phyloP scores from a whole-genome alignment of 2,888 invertebrate species.

The Cryptocephalus primarius region DNA sequence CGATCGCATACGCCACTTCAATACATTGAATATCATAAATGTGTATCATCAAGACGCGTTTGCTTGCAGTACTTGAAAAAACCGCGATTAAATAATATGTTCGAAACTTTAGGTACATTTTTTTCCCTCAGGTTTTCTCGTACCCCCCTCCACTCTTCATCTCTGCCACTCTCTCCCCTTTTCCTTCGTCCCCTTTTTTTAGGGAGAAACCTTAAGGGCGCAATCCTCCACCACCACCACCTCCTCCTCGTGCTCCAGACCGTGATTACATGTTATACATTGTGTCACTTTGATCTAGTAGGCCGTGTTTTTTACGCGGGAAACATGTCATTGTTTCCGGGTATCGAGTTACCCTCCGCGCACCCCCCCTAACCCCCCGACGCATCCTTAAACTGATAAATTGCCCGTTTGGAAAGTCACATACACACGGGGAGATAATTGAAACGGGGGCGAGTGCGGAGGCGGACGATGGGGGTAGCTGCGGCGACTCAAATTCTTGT shows the following conservation, averaged over 20 bases:
- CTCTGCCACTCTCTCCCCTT: no score
- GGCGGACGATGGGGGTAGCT: conserved; percentile 2
- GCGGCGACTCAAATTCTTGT: no score
- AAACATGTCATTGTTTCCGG: conserved; percentile 34
- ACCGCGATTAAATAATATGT: no score
- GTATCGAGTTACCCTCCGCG: conserved; percentile 14
- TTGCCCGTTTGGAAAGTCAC: conserved; percentile 15
- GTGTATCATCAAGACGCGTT: no score
- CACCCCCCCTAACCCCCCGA: conserved; percentile 14
- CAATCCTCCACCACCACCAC: conserved; percentile 15
- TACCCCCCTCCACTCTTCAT: no score
- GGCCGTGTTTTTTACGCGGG: conserved; percentile 34
- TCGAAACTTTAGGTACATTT: no score
- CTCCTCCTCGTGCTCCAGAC: conserved; percentile 9
- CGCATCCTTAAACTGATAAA: conserved; percentile 17
- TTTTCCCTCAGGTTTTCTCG: no score
- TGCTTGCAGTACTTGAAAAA: no score
- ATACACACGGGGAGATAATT: conserved; percentile 11
- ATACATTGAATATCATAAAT: no score
- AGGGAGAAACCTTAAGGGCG: not conserved
- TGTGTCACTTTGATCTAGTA: conserved; percentile 34
- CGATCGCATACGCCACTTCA: no score
- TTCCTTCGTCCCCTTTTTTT: not conserved
- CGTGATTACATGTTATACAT: conserved; percentile 34
- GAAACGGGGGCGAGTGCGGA: conserved; percentile 10